Evolutionary conservation across 2,888 invertebrate genomes (phyloP).

Genomic region (Baccha elongata): DNA sequence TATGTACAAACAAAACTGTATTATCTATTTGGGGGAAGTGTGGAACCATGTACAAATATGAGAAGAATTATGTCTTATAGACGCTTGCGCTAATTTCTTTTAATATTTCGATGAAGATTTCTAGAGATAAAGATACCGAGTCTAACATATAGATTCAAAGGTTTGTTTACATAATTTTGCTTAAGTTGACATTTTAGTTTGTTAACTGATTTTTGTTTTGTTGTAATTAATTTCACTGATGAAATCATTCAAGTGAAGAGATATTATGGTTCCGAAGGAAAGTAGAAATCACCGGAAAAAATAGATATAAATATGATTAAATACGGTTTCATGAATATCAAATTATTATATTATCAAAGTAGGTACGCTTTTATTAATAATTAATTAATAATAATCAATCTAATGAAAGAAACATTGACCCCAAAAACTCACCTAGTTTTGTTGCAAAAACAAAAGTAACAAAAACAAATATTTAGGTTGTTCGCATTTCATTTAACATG

Average conservation of each 20-base stretch:
- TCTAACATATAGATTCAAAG: not conserved
- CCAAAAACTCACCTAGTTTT: too few species aligned
- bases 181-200: conserved; percentile 6
- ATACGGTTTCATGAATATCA: too few species aligned
- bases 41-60: not conserved
- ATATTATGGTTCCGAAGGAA: too few species aligned
- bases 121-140: not conserved
- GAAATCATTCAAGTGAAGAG: not conserved
- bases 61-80: not conserved
- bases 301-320: too few species aligned
- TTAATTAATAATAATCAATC: too few species aligned
- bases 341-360: too few species aligned
- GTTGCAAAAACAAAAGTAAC: too few species aligned
- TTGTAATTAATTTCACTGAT: not conserved
- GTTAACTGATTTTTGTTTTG: not conserved
- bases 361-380: too few species aligned
- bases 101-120: not conserved
- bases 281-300: too few species aligned
- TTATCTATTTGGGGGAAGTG: not conserved
- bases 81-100: conserved; percentile 15
- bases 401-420: too few species aligned
- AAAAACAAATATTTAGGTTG: too few species aligned
- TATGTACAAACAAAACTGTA: not conserved
- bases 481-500: too few species aligned
- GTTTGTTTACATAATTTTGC: conserved; percentile 6